Base-by-base conservation (phyloP, 2,113 vertebrate species). In the Strix aluco region DNA sequence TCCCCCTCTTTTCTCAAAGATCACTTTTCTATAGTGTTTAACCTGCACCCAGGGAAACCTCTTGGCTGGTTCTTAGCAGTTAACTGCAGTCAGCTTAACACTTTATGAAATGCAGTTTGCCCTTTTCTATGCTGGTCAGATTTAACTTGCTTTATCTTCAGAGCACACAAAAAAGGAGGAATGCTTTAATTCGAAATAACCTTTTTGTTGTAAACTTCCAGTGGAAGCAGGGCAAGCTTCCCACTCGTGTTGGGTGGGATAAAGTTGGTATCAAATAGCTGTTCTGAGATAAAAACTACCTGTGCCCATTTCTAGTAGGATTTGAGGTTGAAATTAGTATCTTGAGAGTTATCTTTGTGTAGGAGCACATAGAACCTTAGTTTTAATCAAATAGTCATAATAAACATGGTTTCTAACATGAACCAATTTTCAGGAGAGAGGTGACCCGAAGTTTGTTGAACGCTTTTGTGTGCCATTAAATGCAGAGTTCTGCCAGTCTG, bases 141-240 rank as follows among this genome's bases (percentile, higher is more conserved):
- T 90, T 86, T 83, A 65, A 62, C 67, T 88, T 86, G 71, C 75
- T 95, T 93, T 80, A 47, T 93, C 88, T 94, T 86, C 67, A 86
- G 63, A 88, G 52, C 69, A 88, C 20, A 71, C 16, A 69, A 36
- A 62, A 86, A 82, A 63, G 59, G n/a, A 58, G 27, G 15, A 91
- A 59, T 74, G 65, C 49, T 94, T 97, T 86, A 81, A 74, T 86
- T 88, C 73, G 71, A 92, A 88, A 61, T 54, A 79, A 74, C 21
- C 58, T 79, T 88, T 88, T 82, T 80, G 15, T 77, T 83, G 63
- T 66, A 65, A 88, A 51, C 30, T 65, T 49, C 27, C 29, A 38
- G 54, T 86, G 67, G 58, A 80, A 93, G 34, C 36, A 90, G 83
- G 86, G 63, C 51, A 86, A 73, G 51, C 54, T 90, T 78, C 82